Conservation (phyloP, 2,888 invertebrate genomes). For the Calameuta idolon region DNA sequence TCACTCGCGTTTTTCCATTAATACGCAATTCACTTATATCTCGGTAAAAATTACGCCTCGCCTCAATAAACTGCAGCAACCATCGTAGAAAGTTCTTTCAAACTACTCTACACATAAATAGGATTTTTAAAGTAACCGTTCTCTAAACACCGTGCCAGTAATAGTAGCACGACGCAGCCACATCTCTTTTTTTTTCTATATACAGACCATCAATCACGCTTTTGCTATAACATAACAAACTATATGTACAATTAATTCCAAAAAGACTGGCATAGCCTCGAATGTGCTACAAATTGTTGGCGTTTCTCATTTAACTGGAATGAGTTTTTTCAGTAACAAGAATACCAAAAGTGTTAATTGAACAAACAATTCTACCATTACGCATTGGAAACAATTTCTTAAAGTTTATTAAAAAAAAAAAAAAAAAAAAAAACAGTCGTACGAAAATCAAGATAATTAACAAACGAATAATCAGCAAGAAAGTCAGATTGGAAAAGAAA, state of each 20-base stretch:
- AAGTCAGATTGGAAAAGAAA: not conserved
- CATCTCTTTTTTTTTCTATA: slow-evolving; percentile 21
- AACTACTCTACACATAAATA: slow-evolving; percentile 54
- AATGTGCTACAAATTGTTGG: slow-evolving; percentile 12
- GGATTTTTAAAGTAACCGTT: slow-evolving; percentile 35
- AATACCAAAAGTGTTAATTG: not conserved
- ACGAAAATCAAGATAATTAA: not conserved
- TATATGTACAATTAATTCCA: slow-evolving; percentile 50
- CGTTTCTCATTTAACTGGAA: not conserved
- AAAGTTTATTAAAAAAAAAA: not conserved
- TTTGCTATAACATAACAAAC: slow-evolving; percentile 31
- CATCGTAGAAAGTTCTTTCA: slow-evolving; percentile 45
- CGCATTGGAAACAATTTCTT: not conserved
- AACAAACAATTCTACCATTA: not conserved
- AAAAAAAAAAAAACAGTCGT: too few relatives aligned
- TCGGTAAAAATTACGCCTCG: not conserved
- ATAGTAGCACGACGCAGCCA: slow-evolving; percentile 15
- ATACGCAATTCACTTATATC: not conserved
- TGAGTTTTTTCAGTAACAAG: not conserved
- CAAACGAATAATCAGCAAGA: not conserved
- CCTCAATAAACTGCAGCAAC: slow-evolving; percentile 32
- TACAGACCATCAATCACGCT: slow-evolving; percentile 25
- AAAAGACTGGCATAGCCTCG: slow-evolving; percentile 18
- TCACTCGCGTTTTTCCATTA: slow-evolving; percentile 6
- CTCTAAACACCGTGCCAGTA: slow-evolving; percentile 24